A percentile compares a stretch with the other conserved stretches of the same genome.
Evolutionary conservation across 2,113 vertebrate species (phyloP).

Genomic region (Rhizomys pruinosus): DNA sequence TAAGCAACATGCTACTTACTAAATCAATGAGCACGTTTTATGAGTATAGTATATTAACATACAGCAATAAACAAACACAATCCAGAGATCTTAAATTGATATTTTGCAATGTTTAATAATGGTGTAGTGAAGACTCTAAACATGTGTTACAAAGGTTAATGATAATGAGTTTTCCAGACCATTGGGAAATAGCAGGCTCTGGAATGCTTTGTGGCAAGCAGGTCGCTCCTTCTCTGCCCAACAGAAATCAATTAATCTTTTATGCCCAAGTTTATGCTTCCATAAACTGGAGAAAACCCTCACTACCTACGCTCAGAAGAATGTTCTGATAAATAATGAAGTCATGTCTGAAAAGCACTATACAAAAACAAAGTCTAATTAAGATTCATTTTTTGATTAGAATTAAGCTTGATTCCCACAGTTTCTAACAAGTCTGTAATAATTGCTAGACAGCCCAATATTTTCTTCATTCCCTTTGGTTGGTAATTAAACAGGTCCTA

Average conservation of each 20-base stretch:
- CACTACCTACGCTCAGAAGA: slow-evolving; percentile 62
- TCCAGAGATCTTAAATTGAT: slow-evolving; percentile 1
- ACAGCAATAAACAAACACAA: slow-evolving; percentile 25
- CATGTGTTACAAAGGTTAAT: slow-evolving; percentile 28
- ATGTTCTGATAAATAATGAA: slow-evolving; percentile 80
- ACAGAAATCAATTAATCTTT: slow-evolving; percentile 74
- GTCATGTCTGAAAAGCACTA: slow-evolving; percentile 76
- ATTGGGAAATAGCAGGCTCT: neutral
- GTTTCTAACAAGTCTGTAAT: slow-evolving; percentile 36
- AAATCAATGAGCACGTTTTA: neutral
- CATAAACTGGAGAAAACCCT: slow-evolving; percentile 66
- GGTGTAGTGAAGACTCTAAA: neutral
- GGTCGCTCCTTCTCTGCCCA: slow-evolving; percentile 1
- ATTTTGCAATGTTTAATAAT: neutral
- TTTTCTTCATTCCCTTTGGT: neutral
- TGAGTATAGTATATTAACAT: neutral
- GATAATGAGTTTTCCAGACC: neutral
- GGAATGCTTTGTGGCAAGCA: neutral
- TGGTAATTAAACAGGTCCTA: neutral
- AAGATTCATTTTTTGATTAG: slow-evolving; percentile 49
- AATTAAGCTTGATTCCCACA: slow-evolving; percentile 62
- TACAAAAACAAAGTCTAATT: slow-evolving; percentile 69
- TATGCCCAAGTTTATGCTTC: slow-evolving; percentile 58
- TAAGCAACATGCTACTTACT: neutral
- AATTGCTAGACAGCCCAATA: neutral